These are phyloP conservation scores for Drosophila bocqueti DNA, from an alignment of 1,140 invertebrate genomes.

Conservation along the genomic window DNA sequence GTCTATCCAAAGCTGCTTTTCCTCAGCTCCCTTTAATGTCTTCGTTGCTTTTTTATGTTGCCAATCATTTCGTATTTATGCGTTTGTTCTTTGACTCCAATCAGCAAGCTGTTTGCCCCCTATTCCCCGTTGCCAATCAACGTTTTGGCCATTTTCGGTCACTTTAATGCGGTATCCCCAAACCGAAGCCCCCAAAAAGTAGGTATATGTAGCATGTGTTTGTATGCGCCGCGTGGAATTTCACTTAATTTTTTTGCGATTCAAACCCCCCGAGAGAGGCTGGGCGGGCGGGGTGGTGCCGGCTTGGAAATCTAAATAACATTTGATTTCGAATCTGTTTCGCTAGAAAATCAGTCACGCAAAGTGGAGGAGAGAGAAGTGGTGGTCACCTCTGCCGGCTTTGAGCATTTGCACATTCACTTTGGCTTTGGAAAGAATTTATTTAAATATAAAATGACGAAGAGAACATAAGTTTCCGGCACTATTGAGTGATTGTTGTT, in stretches of 20 bases:
- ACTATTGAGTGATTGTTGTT: not conserved
- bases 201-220: not conserved
- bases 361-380: not conserved
- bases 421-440: conserved; percentile 5
- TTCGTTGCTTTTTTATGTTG: conserved; percentile 57
- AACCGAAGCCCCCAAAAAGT: not conserved
- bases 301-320: conserved; percentile 35
- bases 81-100: conserved; percentile 68
- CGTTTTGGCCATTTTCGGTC: conserved; percentile 62
- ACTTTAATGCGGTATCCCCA: conserved; percentile 37
- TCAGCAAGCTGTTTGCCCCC: conserved; percentile 28
- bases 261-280: conserved; percentile 1
- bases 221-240: conserved; percentile 31
- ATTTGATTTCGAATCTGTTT: conserved; percentile 44
- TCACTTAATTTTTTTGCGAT: conserved; percentile 46
- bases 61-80: conserved; percentile 80
- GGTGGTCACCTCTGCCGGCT: not conserved
- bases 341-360: conserved; percentile 18
- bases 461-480: not conserved
- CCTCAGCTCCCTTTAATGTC: conserved; percentile 18
- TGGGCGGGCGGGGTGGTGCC: not conserved
- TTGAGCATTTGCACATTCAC: conserved; percentile 22
- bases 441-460: conserved; percentile 2
- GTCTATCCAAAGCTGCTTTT: conserved; percentile 4
- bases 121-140: conserved; percentile 60